phyloP scores from a whole-genome alignment of 2,888 invertebrate species.

The Ecliptopera silaceata region DNA sequence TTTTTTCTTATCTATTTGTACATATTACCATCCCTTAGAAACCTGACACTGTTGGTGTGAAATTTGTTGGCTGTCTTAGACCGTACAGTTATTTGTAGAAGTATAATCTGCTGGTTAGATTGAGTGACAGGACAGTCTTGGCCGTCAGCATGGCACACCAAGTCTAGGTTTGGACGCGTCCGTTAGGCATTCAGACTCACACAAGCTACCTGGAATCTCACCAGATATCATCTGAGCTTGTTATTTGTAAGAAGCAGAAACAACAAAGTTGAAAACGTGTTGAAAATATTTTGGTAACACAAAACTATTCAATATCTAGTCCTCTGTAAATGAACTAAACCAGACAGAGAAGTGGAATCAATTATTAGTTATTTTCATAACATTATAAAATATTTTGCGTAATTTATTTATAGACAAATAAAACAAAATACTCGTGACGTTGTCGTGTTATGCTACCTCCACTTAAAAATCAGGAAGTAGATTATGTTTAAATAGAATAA shows the following conservation, averaged over 20 bases:
- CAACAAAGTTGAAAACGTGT: conserved; percentile 28
- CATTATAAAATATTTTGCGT: too few relatives aligned
- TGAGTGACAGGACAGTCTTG: conserved; percentile 68
- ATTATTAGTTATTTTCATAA: too few relatives aligned
- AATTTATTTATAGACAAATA: too few relatives aligned
- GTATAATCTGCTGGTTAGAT: conserved; percentile 61
- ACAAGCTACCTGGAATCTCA: conserved; percentile 68
- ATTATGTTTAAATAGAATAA: too few relatives aligned
- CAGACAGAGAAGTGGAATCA: too few relatives aligned
- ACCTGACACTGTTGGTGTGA: conserved; percentile 32
- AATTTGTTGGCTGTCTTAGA: conserved; percentile 59
- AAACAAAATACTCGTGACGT: too few relatives aligned
- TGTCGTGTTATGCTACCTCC: too few relatives aligned
- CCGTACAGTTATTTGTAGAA: conserved; percentile 63
- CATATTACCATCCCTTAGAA: conserved; percentile 14
- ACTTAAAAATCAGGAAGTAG: too few relatives aligned
- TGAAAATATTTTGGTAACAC: conserved; percentile 3
- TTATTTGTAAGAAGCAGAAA: conserved; percentile 56
- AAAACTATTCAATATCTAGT: too few relatives aligned
- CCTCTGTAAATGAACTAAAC: too few relatives aligned
- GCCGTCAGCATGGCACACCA: conserved; percentile 55
- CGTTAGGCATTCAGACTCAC: conserved; percentile 74
- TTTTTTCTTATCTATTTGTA: conserved; percentile 12
- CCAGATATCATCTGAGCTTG: conserved; percentile 70
- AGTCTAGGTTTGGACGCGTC: conserved; percentile 58